phyloP scores from a whole-genome alignment of 2,888 invertebrate species.

The Aquatica leii region DNA sequence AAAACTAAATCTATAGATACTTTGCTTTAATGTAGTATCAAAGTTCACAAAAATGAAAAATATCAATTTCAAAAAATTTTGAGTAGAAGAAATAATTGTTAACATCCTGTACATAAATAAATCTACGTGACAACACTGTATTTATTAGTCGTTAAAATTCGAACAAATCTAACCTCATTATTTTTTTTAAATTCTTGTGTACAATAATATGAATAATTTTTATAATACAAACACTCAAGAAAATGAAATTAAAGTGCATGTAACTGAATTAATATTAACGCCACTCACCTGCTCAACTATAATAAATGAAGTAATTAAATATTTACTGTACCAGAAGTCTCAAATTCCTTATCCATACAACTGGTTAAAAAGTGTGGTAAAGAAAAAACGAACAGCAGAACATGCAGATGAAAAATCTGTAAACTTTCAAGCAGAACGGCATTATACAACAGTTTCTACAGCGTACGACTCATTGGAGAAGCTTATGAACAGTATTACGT shows the following conservation, averaged over 20 bases:
- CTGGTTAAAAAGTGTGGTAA: constrained; percentile 51
- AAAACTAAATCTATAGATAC: too few relatives aligned
- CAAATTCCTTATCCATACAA: constrained; percentile 58
- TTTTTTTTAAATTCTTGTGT: too few relatives aligned
- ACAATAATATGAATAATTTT: too few relatives aligned
- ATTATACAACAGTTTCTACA: constrained; percentile 49
- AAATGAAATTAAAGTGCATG: constrained; percentile 56
- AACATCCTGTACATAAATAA: too few relatives aligned
- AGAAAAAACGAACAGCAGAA: constrained; percentile 45
- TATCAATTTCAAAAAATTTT: too few relatives aligned
- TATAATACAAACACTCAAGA: not conserved
- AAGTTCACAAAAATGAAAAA: too few relatives aligned
- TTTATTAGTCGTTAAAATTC: too few relatives aligned
- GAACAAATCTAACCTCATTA: too few relatives aligned
- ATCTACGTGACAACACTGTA: too few relatives aligned
- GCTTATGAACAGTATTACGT: constrained; percentile 48
- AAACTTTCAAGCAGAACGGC: constrained; percentile 48
- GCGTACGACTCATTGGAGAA: constrained; percentile 51
- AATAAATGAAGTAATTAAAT: constrained; percentile 66
- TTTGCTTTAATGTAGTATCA: too few relatives aligned
- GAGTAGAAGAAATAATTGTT: too few relatives aligned
- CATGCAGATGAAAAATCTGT: constrained; percentile 14
- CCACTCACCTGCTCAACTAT: constrained; percentile 66
- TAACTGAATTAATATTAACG: constrained; percentile 64
- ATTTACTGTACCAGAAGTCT: constrained; percentile 66